phyloP scores from a whole-genome alignment of 2,113 vertebrate species.

The Formicarius rufipectus region DNA sequence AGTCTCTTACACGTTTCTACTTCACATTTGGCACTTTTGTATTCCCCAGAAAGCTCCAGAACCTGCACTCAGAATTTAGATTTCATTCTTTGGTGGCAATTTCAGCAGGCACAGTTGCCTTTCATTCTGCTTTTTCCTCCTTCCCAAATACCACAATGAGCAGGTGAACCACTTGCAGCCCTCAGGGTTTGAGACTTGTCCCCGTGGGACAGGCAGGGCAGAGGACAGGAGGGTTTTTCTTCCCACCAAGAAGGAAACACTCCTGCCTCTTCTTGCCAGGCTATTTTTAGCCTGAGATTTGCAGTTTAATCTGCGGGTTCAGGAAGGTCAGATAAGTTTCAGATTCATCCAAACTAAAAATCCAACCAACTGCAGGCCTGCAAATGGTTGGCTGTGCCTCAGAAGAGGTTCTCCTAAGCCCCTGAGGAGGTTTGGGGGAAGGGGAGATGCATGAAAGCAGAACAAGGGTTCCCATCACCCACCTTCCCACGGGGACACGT shows the following conservation, averaged over 20 bases:
- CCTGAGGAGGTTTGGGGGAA: not conserved
- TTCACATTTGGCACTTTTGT: not conserved
- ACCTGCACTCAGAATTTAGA: not conserved
- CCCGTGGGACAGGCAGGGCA: not conserved
- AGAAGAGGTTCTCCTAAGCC: not conserved
- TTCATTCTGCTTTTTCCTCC: not conserved
- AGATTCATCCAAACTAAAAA: not conserved
- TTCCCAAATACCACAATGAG: not conserved
- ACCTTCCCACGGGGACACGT: slow-evolving; percentile 41
- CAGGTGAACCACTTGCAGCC: not conserved
- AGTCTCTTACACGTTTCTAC: not conserved
- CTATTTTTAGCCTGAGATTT: not conserved
- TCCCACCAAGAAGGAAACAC: not conserved
- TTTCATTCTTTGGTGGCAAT: not conserved
- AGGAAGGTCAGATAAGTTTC: not conserved
- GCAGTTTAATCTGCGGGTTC: not conserved
- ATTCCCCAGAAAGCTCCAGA: not conserved
- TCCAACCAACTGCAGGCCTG: not conserved
- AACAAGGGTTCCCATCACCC: not conserved
- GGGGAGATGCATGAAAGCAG: not conserved
- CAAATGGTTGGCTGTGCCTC: not conserved
- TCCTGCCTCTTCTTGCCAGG: not conserved
- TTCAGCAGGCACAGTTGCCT: not conserved
- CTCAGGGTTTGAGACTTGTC: not conserved
- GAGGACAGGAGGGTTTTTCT: not conserved